These are phyloP conservation scores for Phytoseiulus persimilis DNA, from an alignment of 2,888 invertebrate species.

Conservation along the genomic window DNA sequence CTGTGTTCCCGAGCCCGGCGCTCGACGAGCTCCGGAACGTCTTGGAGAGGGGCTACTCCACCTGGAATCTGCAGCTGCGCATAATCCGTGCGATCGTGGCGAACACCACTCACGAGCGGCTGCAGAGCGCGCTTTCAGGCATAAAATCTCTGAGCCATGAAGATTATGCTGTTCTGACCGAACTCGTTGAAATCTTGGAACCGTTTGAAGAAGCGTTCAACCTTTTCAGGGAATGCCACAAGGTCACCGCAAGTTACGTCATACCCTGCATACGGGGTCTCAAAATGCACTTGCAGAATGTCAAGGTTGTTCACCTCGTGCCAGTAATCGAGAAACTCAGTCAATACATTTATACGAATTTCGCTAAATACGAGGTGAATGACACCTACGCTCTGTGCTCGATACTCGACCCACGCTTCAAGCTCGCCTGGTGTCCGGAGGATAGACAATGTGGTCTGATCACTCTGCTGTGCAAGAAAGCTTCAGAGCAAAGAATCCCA, in stretches of 20 bases:
- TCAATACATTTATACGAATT: conserved; percentile 23
- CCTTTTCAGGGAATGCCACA: conserved; percentile 17
- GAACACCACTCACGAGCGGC: conserved; percentile 20
- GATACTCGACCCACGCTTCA: conserved; percentile 36
- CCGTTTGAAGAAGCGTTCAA: conserved; percentile 26
- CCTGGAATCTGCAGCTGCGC: conserved; percentile 23
- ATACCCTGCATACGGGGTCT: conserved; percentile 25
- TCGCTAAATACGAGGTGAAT: conserved; percentile 33
- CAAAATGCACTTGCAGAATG: conserved; percentile 16
- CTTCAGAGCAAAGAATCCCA: conserved; percentile 16
- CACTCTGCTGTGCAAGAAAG: conserved; percentile 23
- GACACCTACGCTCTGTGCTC: conserved; percentile 33
- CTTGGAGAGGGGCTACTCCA: conserved; percentile 25
- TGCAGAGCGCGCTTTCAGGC: conserved; percentile 24
- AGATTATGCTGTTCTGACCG: conserved; percentile 32
- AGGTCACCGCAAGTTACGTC: conserved; percentile 34
- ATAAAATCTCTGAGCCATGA: conserved; percentile 9
- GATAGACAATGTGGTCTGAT: conserved; percentile 27
- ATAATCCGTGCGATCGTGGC: conserved; percentile 15
- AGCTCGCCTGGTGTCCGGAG: conserved; percentile 35
- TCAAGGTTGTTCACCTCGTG: conserved; percentile 16
- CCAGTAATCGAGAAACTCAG: conserved; percentile 35
- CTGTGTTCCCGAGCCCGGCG: conserved; percentile 16
- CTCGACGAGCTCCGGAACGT: conserved; percentile 16
- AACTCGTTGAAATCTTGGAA: conserved; percentile 21